Base-by-base conservation (phyloP, 2,113 vertebrate genomes). In the Bambusicola thoracicus region DNA sequence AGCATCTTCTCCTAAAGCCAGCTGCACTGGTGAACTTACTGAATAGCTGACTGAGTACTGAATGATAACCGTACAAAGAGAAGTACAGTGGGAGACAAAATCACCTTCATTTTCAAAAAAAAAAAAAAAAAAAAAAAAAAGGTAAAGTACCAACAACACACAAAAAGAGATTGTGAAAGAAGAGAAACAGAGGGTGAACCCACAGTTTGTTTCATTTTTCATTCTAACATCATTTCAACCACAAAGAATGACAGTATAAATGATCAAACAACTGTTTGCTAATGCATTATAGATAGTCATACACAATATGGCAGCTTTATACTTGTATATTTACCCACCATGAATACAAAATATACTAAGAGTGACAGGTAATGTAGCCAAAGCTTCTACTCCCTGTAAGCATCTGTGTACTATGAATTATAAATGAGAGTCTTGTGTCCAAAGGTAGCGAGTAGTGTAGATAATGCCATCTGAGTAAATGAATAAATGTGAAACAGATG, bases 351-450 rank as follows among this genome's bases (percentile, higher is more conserved):
- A 93, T 93, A 96, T 65, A 96, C 92, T 74, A 63, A 81, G 96
- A 97, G 90, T 97, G 97, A 96, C 95, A 97, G 94, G 93, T 96
- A 97, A 94, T 82, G 92, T 89, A 97, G 92, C 95, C 95, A 94
- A 95, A 93, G 69, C 94, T 95, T 88, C 92, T 95, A 83, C 86
- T 97, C 90, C 89, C 96, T 97, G 94, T 95, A 96, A 98, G 95
- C 97, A 97, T 97, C 97, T 97, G 97, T 96, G 96, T 96, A 96
- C 91, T 46, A 96, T 97, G 95, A 97, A 97, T 98, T 97, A 97
- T 97, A 97, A 97, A 98, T 97, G 92, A 97, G 94, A 97, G 90
- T 92, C 94, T 97, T 97, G 95, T 96, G 94, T 96, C 97, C 96
- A 96, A 97, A 97, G 91, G 95, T 97, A 96, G 78, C 76, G 29